Conservation (phyloP, 2,888 invertebrate genomes). For the Diarsia dahlii region DNA sequence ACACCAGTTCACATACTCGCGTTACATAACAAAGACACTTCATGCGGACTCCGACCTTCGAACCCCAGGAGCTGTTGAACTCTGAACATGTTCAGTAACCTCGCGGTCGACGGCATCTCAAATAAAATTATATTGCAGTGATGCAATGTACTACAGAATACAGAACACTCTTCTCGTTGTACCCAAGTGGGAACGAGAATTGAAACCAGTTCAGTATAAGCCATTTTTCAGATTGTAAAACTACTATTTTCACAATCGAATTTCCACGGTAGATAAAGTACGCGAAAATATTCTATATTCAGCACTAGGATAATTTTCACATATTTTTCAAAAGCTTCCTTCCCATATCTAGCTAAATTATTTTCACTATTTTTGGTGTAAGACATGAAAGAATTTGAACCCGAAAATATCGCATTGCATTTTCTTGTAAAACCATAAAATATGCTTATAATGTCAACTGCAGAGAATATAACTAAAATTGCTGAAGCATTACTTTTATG, state of each 20-base stretch:
- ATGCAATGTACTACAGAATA: conserved; percentile 57
- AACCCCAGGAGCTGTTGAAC: conserved; percentile 79
- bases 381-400: conserved; percentile 9
- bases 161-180: conserved; percentile 27
- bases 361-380: conserved; percentile 10
- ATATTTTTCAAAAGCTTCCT: conserved; percentile 28
- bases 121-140: conserved; percentile 70
- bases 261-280: conserved; percentile 31
- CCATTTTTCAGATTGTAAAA: conserved; percentile 30
- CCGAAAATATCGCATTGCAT: conserved; percentile 23
- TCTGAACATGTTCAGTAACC: conserved; percentile 78
- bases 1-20: conserved; percentile 43
- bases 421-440: conserved; percentile 11
- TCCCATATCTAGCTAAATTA: background rate
- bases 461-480: conserved; percentile 40
- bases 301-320: conserved; percentile 27
- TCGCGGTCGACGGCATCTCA: conserved; percentile 76
- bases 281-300: conserved; percentile 14
- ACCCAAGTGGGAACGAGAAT: conserved; percentile 35
- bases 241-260: conserved; percentile 39
- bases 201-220: conserved; percentile 34
- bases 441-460: conserved; percentile 28
- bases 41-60: conserved; percentile 81
- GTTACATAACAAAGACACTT: conserved; percentile 76
- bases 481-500: conserved; percentile 23